Evolutionary conservation across 2,113 vertebrate species (phyloP), one percentile per base, ranked within the genome.

Genomic region (Motacilla tschutschensis): DNA sequence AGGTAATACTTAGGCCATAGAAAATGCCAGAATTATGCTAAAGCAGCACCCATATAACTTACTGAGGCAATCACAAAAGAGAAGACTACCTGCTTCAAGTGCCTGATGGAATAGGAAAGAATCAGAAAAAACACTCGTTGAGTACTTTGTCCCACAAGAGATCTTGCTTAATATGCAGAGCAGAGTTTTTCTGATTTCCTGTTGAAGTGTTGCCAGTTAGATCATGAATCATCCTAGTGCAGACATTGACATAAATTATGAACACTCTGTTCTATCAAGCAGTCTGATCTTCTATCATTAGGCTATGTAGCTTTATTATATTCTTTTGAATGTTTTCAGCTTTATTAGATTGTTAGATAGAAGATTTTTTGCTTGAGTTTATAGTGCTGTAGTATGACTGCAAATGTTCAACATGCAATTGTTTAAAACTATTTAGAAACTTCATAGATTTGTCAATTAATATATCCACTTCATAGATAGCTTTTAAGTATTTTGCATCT

Each of bases 221-320:
- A 81, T 55, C 11, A 53, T 91, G 83, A 85, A 59, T 92, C 71
- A 82, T 92, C 53, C 38, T 66, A n/a, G 44, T 35, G 84, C 64
- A 88, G 80, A 78, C 47, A 76, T 36, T 73, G 48, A 28, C 25
- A 15, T 48, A 73, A 82, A 74, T 84, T 48, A 48, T 63, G 74
- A 87, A 79, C 36, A 48, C 38, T 35, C 14, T 14, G 12, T 83
- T 83, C 69, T 76, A 29, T 79, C 43, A 83, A 64, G 65, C 46
- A 74, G 24, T 70, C 36, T 0, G 0, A 44, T 87, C 65, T 47
- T 84, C 26, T 85, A 35, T 67, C 79, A 43, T 79, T 88, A 40
- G 70, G 29, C 38, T 53, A 2, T 71, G 60, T 60, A 38, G 36
- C 46, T 87, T 65, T 80, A 65, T 83, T 87, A 51, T 47, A 40